Conservation (phyloP, 2,113 vertebrate species). For the Pygoscelis adeliae region DNA sequence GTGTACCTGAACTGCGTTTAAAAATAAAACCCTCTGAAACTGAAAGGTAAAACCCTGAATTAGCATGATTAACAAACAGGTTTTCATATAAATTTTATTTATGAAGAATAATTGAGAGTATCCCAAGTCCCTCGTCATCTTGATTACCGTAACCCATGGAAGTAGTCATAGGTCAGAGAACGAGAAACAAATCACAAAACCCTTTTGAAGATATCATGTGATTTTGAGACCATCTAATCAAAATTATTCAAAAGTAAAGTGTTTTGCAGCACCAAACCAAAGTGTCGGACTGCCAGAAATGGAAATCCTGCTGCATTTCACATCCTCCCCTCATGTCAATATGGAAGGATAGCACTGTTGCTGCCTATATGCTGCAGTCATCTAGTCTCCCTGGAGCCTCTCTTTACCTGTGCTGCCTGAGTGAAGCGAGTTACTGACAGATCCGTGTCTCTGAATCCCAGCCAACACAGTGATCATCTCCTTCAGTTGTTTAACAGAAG, state of each 20-base stretch:
- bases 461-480: neutral
- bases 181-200: neutral
- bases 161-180: neutral
- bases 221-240: neutral
- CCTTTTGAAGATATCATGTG: neutral
- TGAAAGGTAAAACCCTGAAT: neutral
- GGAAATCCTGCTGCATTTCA: neutral
- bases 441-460: neutral
- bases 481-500: neutral
- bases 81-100: neutral
- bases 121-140: neutral
- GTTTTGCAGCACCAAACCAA: neutral
- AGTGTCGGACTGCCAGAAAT: neutral
- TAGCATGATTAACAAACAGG: neutral
- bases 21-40: neutral
- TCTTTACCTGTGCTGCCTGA: neutral
- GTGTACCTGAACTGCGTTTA: neutral
- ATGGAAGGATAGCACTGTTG: neutral
- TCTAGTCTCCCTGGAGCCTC: neutral
- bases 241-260: neutral
- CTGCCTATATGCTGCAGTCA: neutral
- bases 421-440: neutral
- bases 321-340: neutral
- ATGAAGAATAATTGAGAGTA: neutral
- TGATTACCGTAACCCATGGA: neutral